Base-by-base conservation (phyloP, 2,797 vertebrate species). In the Protonibea diacanthus region DNA sequence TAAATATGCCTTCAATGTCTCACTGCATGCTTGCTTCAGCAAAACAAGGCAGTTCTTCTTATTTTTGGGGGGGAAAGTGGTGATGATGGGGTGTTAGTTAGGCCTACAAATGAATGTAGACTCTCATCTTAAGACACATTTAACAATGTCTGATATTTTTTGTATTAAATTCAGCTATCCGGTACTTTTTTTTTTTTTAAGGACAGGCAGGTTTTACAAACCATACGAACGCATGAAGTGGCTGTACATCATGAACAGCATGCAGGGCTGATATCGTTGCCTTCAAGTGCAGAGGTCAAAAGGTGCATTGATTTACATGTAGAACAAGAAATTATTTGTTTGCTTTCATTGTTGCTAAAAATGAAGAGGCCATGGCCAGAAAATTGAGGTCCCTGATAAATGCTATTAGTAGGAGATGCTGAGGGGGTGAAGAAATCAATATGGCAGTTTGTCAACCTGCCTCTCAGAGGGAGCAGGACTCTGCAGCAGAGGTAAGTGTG, bases 251-350 rank as follows among this genome's bases (percentile, higher is more conserved):
- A 57, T 21, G 17, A 78, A 42, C 12, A 59, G 27, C 53, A 25
- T 44, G 53, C 14, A 13, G 45, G 33, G 42, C 42, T 0, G 40
- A 80, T 73, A 68, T 47, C 11, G 15, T 14, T 65, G 92, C 94
- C 90, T 94, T 94, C 93, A 91, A 93, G 93, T 90, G 86, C 72
- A 27, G 59, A 92, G 96, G 96, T 95, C 96, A 96, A 94, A 91
- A 96, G 97, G 97, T 97, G 95, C 92, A 98, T 97, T 97, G 97
- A 99, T 98, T 98, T 96, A 94, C 96, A 97, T 97, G 97, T 97
- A 97, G 96, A 94, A 98, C 96, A 97, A 96, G 96, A 98, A 98
- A 98, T 97, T 96, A 97, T 97, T 97, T 95, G 94, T 96, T 95
- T 92, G 93, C 90, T 94, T 96, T 98, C 97, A 97, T 96, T 97